Evolutionary conservation across 2,888 invertebrate genomes (phyloP), one percentile per base, ranked within the genome.

Genomic region (Rhogogaster chlorosoma): DNA sequence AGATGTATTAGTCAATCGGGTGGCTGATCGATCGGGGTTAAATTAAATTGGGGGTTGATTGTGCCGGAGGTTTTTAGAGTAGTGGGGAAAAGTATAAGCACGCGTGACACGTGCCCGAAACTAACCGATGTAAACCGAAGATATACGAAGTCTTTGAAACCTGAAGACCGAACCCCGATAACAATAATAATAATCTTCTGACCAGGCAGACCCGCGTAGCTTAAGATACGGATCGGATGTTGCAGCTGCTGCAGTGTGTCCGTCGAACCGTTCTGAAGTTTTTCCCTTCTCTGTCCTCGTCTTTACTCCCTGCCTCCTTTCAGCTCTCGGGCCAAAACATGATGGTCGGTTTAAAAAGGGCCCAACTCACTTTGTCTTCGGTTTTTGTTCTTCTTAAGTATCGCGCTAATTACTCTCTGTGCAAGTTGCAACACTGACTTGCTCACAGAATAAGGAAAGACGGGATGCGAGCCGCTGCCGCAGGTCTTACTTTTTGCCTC

Each of bases 231-330:
- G 91, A 92, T 92, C 91, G 92, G 90, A 89, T 91, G 91, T 90
- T 91, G 92, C 92, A 92, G 92, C 92, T 92, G 92, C 92, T 92
- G 91, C 90, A 91, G 90, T 89, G 89, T 83, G 83, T 70, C 83
- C 83, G 83, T 83, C 83, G 88, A 87, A 87, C 85, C 75, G 70
- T 83, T 83, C 49, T 67, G 26, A 83, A 83, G 83, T 70, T 67
- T 83, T 83, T 83, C 70, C 67, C 45, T 67, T 49, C 83, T 83
- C 49, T 32, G 67, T 83, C 83, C 45, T 42, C 70, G 45, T 36
- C 36, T 57, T 32, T n/a, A 45, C 49, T 29, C 42, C 77, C 29
- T 77, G 29, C 22, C 36, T 80, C 61, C 38, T 61, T 61, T 57
- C 80, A 80, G 22, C 77, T 49, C 49, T 73, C 1, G 9, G 36